Evolutionary conservation across 2,888 invertebrate genomes (phyloP).

Genomic region (Theretra japonica): DNA sequence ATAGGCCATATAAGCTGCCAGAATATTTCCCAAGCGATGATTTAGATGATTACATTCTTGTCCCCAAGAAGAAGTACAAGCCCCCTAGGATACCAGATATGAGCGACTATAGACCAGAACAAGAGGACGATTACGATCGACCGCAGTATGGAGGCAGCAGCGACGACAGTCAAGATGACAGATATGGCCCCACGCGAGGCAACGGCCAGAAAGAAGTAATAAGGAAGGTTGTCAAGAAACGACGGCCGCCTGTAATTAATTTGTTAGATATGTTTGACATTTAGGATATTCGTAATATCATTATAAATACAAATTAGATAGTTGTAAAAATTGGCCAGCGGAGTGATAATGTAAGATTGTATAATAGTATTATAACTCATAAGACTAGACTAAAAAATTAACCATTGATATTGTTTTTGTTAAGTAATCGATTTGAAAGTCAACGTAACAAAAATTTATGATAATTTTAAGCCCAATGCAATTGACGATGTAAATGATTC

Average conservation of each 20-base stretch:
- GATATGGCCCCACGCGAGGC: constrained; percentile 58
- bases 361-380: constrained; percentile 20
- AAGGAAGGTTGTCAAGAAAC: constrained; percentile 73
- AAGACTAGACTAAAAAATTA: constrained; percentile 28
- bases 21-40: constrained; percentile 63
- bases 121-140: constrained; percentile 70
- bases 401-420: constrained; percentile 32
- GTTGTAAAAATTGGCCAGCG: constrained; percentile 31
- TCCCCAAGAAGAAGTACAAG: constrained; percentile 76
- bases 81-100: constrained; percentile 60
- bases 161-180: constrained; percentile 62
- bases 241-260: constrained; percentile 70
- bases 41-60: constrained; percentile 71
- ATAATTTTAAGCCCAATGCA: not conserved
- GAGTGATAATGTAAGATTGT: constrained; percentile 34
- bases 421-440: constrained; percentile 33
- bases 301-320: constrained; percentile 66
- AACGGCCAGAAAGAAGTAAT: constrained; percentile 64
- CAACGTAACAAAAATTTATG: constrained; percentile 3
- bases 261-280: constrained; percentile 78
- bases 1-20: constrained; percentile 63
- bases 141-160: constrained; percentile 55
- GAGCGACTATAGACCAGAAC: constrained; percentile 61
- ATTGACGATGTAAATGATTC: not conserved
- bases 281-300: constrained; percentile 52